Evolutionary conservation across 2,113 vertebrate genomes (phyloP).

Genomic region (Cololabis saira): DNA sequence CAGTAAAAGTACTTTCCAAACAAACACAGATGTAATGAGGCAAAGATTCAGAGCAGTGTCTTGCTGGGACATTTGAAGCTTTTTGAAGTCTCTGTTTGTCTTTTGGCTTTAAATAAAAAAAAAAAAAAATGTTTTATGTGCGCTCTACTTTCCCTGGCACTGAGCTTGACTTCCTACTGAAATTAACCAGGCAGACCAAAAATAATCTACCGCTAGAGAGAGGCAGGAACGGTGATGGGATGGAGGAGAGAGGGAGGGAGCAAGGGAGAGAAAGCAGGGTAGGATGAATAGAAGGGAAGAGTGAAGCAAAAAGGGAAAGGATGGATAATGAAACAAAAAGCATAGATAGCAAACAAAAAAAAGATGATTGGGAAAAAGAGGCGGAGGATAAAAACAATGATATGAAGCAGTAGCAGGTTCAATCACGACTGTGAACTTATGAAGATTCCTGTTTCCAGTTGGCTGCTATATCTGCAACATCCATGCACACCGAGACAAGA

Average conservation of each 20-base stretch:
- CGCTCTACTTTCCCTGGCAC: slow-evolving; percentile 74
- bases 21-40: slow-evolving; percentile 12
- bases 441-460: slow-evolving; percentile 18
- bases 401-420: slow-evolving; percentile 7
- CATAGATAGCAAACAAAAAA: background rate
- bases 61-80: slow-evolving; percentile 48
- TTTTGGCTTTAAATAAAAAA: slow-evolving; percentile 58
- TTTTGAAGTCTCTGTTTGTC: slow-evolving; percentile 71
- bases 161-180: slow-evolving; percentile 69
- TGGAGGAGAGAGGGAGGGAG: background rate
- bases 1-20: slow-evolving; percentile 13
- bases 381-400: slow-evolving; percentile 8
- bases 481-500: slow-evolving; percentile 22
- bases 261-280: slow-evolving; percentile 2
- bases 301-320: slow-evolving; percentile 7
- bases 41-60: slow-evolving; percentile 30
- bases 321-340: background rate
- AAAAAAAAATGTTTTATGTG: no score
- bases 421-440: slow-evolving; percentile 23
- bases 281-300: background rate
- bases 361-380: slow-evolving; percentile 12
- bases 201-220: slow-evolving; percentile 71
- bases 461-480: slow-evolving; percentile 17
- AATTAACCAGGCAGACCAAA: slow-evolving; percentile 76
- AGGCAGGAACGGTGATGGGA: slow-evolving; percentile 20